Evolutionary conservation across 2,113 vertebrate species (phyloP).

Genomic region (Trochalopteron elliotii): DNA sequence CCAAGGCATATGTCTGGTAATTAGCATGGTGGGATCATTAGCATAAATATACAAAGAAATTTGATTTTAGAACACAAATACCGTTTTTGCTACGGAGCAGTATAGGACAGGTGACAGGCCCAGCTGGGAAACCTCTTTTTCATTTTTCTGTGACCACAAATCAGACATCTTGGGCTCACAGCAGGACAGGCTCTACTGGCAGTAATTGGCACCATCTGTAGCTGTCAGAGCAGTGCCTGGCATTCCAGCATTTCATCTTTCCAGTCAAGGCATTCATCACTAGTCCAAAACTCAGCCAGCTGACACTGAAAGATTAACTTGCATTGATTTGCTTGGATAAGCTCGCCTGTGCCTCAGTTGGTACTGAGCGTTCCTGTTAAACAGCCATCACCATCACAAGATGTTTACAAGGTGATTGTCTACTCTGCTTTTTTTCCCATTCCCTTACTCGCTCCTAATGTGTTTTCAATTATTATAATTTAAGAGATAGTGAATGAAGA

Average conservation of each 20-base stretch:
- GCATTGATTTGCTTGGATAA: conserved; percentile 88
- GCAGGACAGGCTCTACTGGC: conserved; percentile 81
- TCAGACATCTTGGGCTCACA: conserved; percentile 81
- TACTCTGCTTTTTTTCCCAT: conserved; percentile 23
- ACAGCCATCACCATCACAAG: conserved; percentile 67
- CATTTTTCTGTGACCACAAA: conserved; percentile 80
- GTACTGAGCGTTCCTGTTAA: conserved; percentile 69
- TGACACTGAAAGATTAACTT: conserved; percentile 87
- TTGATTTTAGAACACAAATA: conserved; percentile 66
- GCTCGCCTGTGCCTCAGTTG: conserved; percentile 73
- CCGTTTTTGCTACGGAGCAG: conserved; percentile 61
- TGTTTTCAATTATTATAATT: conserved; percentile 66
- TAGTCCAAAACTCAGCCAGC: conserved; percentile 80
- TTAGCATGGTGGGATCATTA: conserved; percentile 50
- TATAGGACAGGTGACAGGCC: conserved; percentile 77
- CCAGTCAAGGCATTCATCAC: conserved; percentile 84
- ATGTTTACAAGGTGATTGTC: conserved; percentile 76
- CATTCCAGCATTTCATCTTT: conserved; percentile 82
- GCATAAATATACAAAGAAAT: conserved; percentile 56
- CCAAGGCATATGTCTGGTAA: conserved; percentile 35
- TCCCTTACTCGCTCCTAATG: conserved; percentile 40
- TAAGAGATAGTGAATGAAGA: conserved; percentile 56
- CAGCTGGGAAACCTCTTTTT: conserved; percentile 79
- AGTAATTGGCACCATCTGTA: conserved; percentile 91
- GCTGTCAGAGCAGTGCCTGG: conserved; percentile 81